These are phyloP conservation scores for Seira musarum DNA, from an alignment of 2,888 invertebrate genomes.

Conservation along the genomic window DNA sequence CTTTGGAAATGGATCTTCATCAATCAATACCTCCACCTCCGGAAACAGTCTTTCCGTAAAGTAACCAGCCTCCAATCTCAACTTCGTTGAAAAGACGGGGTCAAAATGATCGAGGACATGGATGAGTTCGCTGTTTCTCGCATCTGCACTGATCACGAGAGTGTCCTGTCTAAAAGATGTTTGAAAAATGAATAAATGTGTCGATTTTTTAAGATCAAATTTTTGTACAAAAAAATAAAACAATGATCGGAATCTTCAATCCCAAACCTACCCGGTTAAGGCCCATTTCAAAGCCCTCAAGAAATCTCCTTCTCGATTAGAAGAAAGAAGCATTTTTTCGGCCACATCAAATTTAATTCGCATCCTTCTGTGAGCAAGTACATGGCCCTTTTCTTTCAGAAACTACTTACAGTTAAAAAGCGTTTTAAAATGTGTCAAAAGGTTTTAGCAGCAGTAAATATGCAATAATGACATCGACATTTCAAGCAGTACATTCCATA, in stretches of 20 bases:
- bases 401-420: constrained; percentile 15
- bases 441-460: no score
- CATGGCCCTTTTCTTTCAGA: constrained; percentile 23
- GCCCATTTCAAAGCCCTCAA: constrained; percentile 46
- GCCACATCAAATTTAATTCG: constrained; percentile 16
- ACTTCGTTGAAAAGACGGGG: constrained; percentile 28
- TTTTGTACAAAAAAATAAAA: no score
- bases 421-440: no score
- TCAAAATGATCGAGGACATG: constrained; percentile 23
- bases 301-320: constrained; percentile 36
- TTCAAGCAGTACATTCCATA: no score
- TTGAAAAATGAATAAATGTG: background rate
- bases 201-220: no score
- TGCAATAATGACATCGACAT: no score
- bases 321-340: constrained; percentile 35
- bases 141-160: constrained; percentile 32
- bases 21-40: constrained; percentile 45
- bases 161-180: background rate
- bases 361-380: constrained; percentile 29
- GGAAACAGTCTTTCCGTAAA: constrained; percentile 45
- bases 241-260: no score
- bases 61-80: constrained; percentile 31
- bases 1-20: constrained; percentile 33
- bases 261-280: constrained; percentile 42
- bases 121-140: constrained; percentile 17